Evolutionary conservation across 2,888 invertebrate species (phyloP).

Genomic region (Dryadula phaetusa): DNA sequence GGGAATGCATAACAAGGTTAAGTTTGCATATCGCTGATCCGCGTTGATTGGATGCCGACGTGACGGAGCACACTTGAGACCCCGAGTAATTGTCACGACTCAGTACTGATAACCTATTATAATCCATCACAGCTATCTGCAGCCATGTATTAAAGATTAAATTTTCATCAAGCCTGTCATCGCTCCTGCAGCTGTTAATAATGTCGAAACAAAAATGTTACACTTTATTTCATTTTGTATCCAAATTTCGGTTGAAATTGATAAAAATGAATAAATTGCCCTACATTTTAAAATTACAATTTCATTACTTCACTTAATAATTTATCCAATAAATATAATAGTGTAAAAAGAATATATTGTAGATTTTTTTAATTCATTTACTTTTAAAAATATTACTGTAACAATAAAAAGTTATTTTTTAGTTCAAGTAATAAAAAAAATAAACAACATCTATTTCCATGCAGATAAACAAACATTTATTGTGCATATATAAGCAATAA

Average conservation of each 20-base stretch:
- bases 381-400: no score
- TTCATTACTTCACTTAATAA: no score
- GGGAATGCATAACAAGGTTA: slow-evolving; percentile 26
- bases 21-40: slow-evolving; percentile 28
- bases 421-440: background rate
- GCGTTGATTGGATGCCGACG: slow-evolving; percentile 27
- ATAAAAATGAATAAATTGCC: background rate
- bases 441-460: background rate
- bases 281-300: background rate
- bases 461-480: slow-evolving; percentile 1
- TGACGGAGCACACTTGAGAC: slow-evolving; percentile 30
- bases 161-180: slow-evolving; percentile 28
- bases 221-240: slow-evolving; percentile 16
- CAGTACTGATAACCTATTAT: slow-evolving; percentile 26
- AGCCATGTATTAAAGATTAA: slow-evolving; percentile 32
- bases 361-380: no score
- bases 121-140: slow-evolving; percentile 36
- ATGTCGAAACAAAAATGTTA: slow-evolving; percentile 24
- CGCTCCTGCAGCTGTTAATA: slow-evolving; percentile 26
- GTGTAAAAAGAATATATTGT: no score
- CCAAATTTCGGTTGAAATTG: background rate
- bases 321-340: no score
- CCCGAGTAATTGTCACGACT: slow-evolving; percentile 33
- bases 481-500: slow-evolving; percentile 11
- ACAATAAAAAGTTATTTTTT: background rate